Evolutionary conservation across 2,888 invertebrate species (phyloP).

Genomic region (Orthosia gracilis): DNA sequence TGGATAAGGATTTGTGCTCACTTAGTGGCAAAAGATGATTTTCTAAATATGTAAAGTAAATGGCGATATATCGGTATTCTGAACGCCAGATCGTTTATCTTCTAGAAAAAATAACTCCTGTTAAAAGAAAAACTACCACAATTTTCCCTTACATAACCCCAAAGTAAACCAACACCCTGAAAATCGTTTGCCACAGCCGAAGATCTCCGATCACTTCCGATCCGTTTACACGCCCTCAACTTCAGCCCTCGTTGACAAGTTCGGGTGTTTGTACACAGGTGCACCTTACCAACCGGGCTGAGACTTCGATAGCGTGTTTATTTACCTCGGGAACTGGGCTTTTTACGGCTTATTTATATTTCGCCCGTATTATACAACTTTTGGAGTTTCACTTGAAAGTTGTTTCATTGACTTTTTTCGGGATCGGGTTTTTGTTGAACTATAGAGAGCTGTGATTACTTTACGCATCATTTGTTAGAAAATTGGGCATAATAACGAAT

Average conservation of each 20-base stretch:
- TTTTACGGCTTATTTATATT: conserved; percentile 61
- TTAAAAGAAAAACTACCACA: background rate
- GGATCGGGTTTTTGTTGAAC: conserved; percentile 11
- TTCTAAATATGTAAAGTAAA: no score
- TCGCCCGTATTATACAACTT: conserved; percentile 63
- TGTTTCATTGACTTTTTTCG: conserved; percentile 41
- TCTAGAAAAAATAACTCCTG: background rate
- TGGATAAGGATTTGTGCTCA: background rate
- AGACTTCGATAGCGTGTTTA: conserved; percentile 68
- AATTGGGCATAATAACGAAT: background rate
- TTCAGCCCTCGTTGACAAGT: conserved; percentile 61
- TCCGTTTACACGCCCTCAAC: conserved; percentile 43
- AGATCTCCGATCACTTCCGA: conserved; percentile 45
- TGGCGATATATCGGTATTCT: no score
- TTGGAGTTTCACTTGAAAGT: conserved; percentile 42
- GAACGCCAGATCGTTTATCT: no score
- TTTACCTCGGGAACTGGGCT: conserved; percentile 57
- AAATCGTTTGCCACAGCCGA: conserved; percentile 11
- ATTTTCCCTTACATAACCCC: background rate
- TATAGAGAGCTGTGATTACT: conserved; percentile 9
- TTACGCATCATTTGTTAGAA: background rate
- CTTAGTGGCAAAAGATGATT: no score
- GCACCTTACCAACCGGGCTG: conserved; percentile 64
- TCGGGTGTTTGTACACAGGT: conserved; percentile 66
- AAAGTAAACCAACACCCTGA: background rate